Evolutionary conservation across 1,140 invertebrate genomes (phyloP).

Genomic region (Bombus waltoni): DNA sequence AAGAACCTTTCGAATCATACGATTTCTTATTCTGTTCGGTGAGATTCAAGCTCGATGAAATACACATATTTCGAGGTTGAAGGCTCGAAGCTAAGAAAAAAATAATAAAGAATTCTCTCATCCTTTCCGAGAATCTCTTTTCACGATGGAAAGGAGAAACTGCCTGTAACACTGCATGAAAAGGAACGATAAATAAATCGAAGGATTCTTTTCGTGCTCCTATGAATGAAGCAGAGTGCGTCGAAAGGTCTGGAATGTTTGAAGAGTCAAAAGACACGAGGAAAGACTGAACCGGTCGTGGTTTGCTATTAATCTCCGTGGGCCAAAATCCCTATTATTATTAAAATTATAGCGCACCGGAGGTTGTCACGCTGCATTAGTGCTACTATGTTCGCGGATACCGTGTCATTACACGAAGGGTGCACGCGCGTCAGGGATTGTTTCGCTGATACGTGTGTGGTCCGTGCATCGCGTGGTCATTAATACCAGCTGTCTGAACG

Average conservation of each 20-base stretch:
- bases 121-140: neutral
- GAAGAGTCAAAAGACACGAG: conserved; percentile 31
- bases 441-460: conserved; percentile 65
- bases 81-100: too few species aligned
- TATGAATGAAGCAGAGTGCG: conserved; percentile 15
- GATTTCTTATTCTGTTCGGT: neutral
- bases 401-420: conserved; percentile 63
- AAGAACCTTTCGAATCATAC: neutral
- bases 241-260: conserved; percentile 5
- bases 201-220: neutral
- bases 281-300: neutral
- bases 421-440: conserved; percentile 59
- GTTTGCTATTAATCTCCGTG: conserved; percentile 54
- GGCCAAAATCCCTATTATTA: conserved; percentile 73
- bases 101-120: too few species aligned
- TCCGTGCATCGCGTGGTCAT: conserved; percentile 58
- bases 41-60: too few species aligned
- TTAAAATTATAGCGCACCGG: conserved; percentile 69
- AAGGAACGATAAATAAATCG: neutral
- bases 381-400: conserved; percentile 58
- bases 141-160: neutral
- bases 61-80: too few species aligned
- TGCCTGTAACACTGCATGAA: neutral
- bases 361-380: conserved; percentile 64
- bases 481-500: conserved; percentile 37